Conservation (phyloP, 1,140 invertebrate species). For the Eufriesea mexicana region DNA sequence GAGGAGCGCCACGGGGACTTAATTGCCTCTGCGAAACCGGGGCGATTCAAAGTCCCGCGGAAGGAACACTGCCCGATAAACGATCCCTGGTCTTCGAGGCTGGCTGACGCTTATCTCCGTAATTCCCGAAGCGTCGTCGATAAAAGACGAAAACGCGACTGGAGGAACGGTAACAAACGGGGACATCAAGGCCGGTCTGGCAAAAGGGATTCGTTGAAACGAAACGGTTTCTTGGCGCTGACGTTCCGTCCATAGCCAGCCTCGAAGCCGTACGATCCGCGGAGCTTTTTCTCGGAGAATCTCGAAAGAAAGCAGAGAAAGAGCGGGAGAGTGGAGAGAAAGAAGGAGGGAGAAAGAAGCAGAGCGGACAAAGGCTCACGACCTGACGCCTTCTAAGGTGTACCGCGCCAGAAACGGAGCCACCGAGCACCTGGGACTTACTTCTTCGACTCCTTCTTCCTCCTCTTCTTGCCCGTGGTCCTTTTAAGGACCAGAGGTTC, state of each 20-base stretch:
- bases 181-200: not conserved
- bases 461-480: constrained; percentile 42
- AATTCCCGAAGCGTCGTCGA: constrained; percentile 9
- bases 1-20: not conserved
- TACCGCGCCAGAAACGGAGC: constrained; percentile 73
- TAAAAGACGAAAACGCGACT: constrained; percentile 4
- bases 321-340: not conserved
- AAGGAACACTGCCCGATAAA: not conserved
- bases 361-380: constrained; percentile 51
- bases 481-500: constrained; percentile 51
- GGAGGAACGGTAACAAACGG: constrained; percentile 3
- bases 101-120: not conserved
- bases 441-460: constrained; percentile 47
- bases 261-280: not conserved
- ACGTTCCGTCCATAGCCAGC: constrained; percentile 7
- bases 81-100: no score
- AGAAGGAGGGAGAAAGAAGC: no score
- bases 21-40: constrained; percentile 1
- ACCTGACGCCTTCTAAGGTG: constrained; percentile 70
- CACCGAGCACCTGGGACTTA: constrained; percentile 64
- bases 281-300: constrained; percentile 41
- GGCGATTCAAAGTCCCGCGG: not conserved
- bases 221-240: not conserved
- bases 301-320: constrained; percentile 35
- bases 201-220: constrained; percentile 18